phyloP scores from a whole-genome alignment of 2,888 invertebrate species.

The Anthophora plumipes region DNA sequence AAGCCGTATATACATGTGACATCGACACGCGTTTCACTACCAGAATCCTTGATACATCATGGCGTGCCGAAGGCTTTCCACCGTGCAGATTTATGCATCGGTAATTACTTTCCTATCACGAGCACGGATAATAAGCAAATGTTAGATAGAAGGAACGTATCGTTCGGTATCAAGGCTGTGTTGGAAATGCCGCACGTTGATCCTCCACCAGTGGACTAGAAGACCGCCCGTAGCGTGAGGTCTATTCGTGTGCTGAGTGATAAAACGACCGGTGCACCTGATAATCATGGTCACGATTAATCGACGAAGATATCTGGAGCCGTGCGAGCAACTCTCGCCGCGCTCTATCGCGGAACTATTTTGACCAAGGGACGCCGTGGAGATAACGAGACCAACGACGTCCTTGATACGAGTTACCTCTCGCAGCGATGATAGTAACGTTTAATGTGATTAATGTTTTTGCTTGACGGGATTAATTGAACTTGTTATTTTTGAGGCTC shows the following conservation, averaged over 20 bases:
- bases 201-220: conserved; percentile 34
- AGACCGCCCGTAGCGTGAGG: conserved; percentile 64
- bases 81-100: conserved; percentile 63
- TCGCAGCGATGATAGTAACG: conserved; percentile 6
- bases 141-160: conserved; percentile 33
- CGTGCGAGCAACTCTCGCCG: not conserved
- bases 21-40: conserved; percentile 54
- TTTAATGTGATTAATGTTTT: conserved; percentile 20
- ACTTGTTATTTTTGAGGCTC: not conserved
- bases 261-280: conserved; percentile 60
- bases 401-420: not conserved
- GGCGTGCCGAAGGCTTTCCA: conserved; percentile 20
- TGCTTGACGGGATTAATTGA: conserved; percentile 20
- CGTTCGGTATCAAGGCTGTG: conserved; percentile 52
- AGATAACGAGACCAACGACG: conserved; percentile 27
- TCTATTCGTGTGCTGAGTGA: conserved; percentile 56
- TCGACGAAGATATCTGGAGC: conserved; percentile 57
- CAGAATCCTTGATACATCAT: conserved; percentile 43
- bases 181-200: conserved; percentile 35
- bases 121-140: conserved; percentile 50
- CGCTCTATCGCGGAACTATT: conserved; percentile 34
- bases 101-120: conserved; percentile 67
- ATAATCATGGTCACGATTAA: conserved; percentile 66
- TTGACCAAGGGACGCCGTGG: conserved; percentile 19
- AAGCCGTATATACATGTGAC: conserved; percentile 56